Conservation (phyloP, 2,888 invertebrate genomes). For the Oconnorella tubifera region DNA sequence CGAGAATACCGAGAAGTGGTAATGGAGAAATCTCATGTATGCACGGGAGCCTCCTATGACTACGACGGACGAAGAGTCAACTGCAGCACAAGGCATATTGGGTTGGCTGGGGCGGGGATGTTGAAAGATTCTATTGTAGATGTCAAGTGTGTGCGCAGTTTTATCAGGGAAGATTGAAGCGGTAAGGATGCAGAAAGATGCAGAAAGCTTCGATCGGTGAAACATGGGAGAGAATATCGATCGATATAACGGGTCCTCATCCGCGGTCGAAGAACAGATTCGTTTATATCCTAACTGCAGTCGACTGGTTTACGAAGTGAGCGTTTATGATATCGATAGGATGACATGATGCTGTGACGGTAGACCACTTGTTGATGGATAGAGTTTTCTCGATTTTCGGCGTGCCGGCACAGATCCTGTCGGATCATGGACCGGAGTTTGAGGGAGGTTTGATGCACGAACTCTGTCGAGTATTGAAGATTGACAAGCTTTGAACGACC, state of each 20-base stretch:
- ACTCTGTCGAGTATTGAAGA: neutral
- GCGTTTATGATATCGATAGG: neutral
- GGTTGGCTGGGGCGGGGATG: too few species aligned
- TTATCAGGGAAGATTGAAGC: too few species aligned
- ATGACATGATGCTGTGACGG: neutral
- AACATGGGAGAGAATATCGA: too few species aligned
- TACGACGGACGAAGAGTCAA: too few species aligned
- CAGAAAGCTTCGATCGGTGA: too few species aligned
- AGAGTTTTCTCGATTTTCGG: neutral
- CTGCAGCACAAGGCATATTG: too few species aligned
- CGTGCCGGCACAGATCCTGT: neutral
- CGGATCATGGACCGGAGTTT: slow-evolving; percentile 3
- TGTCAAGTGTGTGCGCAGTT: too few species aligned
- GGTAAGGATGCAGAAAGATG: too few species aligned
- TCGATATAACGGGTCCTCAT: neutral
- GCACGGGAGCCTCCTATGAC: too few species aligned
- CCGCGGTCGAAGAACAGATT: neutral
- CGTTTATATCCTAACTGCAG: neutral
- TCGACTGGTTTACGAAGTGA: neutral
- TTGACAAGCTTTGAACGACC: neutral
- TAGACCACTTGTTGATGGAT: neutral
- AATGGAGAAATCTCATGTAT: too few species aligned
- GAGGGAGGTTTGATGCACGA: neutral
- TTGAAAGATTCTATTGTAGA: too few species aligned
- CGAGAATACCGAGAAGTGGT: too few species aligned